Evolutionary conservation across 2,113 vertebrate genomes (phyloP), one percentile per base, ranked within the genome.

Genomic region (Oryzias woworae): DNA sequence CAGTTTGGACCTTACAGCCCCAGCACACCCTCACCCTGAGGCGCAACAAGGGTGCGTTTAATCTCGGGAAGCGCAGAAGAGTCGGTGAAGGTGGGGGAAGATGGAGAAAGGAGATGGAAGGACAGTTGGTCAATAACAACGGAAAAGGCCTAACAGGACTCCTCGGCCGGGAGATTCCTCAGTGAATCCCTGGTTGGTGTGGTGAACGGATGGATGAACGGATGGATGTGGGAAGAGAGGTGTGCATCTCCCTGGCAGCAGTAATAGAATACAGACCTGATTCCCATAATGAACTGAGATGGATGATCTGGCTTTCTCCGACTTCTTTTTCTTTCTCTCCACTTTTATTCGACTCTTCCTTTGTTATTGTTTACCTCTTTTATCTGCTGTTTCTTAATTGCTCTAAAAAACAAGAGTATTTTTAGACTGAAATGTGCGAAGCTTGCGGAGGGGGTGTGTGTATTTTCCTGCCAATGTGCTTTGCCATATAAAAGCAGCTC

Each of bases 71-170:
- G 91, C 91, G 87, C 56, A 88, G 91, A 89, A 6, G 67, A 78
- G 69, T 56, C 88, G 84, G 83, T 88, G 90, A 84, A 86, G 70
- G 43, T 46, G 66, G 77, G 72, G 78, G 73, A 62, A 44, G 59
- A 20, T 57, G 48, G 28, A 58, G 67, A 70, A 69, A 58, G 73
- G 77, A 64, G 47, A 85, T 79, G 85, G 90, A 89, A 69, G 75
- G 66, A 45, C 54, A 92, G 85, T 75, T 82, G 93, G 89, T 83
- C 95, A 95, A 96, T 97, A 98, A 98, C 94, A 94, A 94, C 95
- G 95, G 98, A 98, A 98, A 96, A 94, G 96, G 94, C 92, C 95
- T 98, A 96, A 98, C 96, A 98, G 95, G 95, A 98, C 95, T 96
- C 98, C 96, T 98, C 98, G 98, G 95, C 89, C 78, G 80, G 87